These are phyloP conservation scores for Heliconius hortense DNA, from an alignment of 2,888 invertebrate genomes.

Conservation along the genomic window DNA sequence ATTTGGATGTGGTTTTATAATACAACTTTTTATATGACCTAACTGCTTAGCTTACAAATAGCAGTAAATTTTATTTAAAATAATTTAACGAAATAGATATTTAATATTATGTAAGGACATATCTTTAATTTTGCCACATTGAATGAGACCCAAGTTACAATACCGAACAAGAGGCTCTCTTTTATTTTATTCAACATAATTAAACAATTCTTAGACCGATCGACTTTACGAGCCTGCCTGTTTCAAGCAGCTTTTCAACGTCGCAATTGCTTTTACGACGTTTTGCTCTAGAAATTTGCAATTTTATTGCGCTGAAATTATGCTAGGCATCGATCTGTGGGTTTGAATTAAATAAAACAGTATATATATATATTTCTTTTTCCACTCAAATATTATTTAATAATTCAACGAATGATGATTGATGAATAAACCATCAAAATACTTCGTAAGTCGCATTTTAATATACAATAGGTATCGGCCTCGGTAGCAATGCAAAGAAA, in stretches of 20 bases:
- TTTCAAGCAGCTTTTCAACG: conserved; percentile 61
- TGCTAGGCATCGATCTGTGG: conserved; percentile 6
- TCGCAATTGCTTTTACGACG: conserved; percentile 71
- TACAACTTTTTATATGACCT: neutral
- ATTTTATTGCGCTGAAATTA: conserved; percentile 55
- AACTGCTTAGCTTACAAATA: neutral
- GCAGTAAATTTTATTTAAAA: neutral
- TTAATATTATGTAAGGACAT: neutral
- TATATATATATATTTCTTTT: neutral
- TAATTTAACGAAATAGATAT: neutral
- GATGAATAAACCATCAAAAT: too few relatives aligned
- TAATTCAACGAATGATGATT: neutral
- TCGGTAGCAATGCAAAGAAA: too few relatives aligned
- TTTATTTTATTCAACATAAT: conserved; percentile 57
- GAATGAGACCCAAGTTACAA: conserved; percentile 10
- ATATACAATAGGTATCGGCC: neutral
- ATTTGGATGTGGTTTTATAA: neutral
- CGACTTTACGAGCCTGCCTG: conserved; percentile 68
- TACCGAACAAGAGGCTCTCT: conserved; percentile 32
- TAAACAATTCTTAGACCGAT: conserved; percentile 70
- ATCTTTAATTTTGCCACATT: neutral
- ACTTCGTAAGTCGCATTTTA: neutral
- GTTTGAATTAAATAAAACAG: neutral
- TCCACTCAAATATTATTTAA: neutral
- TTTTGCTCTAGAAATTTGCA: conserved; percentile 59